A percentile compares a stretch with the other conserved stretches of the same genome.
These are phyloP conservation scores for Struthidea cinerea DNA, from an alignment of 2,113 vertebrate species.

Conservation along the genomic window DNA sequence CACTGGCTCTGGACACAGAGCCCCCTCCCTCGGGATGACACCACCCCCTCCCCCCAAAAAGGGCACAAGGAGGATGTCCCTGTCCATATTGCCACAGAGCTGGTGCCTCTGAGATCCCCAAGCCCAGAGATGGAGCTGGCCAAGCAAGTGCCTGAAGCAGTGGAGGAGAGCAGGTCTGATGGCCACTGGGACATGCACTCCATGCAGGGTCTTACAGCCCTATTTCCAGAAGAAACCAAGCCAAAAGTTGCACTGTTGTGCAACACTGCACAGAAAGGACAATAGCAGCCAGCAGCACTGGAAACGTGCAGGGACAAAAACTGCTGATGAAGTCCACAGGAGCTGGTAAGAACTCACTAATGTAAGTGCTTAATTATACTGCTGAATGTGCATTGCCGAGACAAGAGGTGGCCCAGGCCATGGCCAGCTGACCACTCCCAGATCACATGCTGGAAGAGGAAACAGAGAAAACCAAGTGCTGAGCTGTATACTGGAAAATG, in stretches of 20 bases:
- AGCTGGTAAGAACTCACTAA: conserved; percentile 16
- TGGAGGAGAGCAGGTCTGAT: not conserved
- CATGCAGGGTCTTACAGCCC: not conserved
- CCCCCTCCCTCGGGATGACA: not conserved
- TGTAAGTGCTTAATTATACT: conserved; percentile 7
- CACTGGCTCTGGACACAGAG: not conserved
- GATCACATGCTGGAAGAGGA: not conserved
- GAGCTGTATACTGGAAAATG: conserved; percentile 41
- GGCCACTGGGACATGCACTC: not conserved
- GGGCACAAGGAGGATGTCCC: not conserved
- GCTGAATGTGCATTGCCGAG: not conserved
- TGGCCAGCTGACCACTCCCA: not conserved
- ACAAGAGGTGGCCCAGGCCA: not conserved
- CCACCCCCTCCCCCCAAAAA: fast-evolving
- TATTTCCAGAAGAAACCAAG: not conserved
- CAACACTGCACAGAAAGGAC: not conserved
- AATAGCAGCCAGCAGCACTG: not conserved
- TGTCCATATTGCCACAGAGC: not conserved
- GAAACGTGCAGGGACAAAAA: not conserved
- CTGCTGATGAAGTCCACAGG: not conserved
- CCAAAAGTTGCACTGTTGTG: not conserved
- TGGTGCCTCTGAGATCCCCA: not conserved
- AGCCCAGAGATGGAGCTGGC: not conserved
- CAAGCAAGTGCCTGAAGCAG: not conserved
- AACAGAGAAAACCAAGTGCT: not conserved